Conservation (phyloP, 1,140 invertebrate species). For the Rhagoletis pomonella region DNA sequence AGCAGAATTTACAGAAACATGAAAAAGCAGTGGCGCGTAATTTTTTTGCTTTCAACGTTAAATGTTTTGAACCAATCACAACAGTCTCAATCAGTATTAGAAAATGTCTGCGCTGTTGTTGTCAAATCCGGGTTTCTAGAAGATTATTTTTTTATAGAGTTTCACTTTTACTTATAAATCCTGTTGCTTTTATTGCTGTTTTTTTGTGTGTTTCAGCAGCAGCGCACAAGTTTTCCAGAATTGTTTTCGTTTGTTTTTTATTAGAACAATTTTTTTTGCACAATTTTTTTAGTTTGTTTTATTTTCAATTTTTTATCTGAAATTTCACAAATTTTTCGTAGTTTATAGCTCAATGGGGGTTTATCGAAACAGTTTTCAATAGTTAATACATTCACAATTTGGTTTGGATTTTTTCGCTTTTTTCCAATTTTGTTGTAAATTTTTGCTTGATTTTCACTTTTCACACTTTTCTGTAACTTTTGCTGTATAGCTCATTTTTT, state of each 20-base stretch:
- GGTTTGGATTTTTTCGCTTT: background rate
- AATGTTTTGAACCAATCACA: constrained; percentile 39
- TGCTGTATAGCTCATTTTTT: background rate
- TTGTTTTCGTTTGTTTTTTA: constrained; percentile 1
- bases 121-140: constrained; percentile 27
- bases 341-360: background rate
- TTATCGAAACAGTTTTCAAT: constrained; percentile 31
- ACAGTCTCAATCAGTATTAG: background rate
- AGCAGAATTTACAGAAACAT: background rate
- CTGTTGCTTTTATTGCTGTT: constrained; percentile 1
- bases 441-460: constrained; percentile 40
- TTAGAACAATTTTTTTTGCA: constrained; percentile 3
- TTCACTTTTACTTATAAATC: background rate
- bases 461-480: background rate
- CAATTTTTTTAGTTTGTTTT: background rate
- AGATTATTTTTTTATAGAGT: background rate
- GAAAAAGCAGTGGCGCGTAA: background rate
- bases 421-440: background rate
- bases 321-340: constrained; percentile 4
- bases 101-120: background rate
- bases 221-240: background rate
- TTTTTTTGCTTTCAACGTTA: constrained; percentile 45
- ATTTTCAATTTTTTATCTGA: constrained; percentile 13
- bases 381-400: constrained; percentile 29
- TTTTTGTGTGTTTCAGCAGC: background rate